A percentile compares a stretch with the other conserved stretches of the same genome.
phyloP scores from a whole-genome alignment of 2,888 invertebrate species.

The Bhutanitis thaidina region DNA sequence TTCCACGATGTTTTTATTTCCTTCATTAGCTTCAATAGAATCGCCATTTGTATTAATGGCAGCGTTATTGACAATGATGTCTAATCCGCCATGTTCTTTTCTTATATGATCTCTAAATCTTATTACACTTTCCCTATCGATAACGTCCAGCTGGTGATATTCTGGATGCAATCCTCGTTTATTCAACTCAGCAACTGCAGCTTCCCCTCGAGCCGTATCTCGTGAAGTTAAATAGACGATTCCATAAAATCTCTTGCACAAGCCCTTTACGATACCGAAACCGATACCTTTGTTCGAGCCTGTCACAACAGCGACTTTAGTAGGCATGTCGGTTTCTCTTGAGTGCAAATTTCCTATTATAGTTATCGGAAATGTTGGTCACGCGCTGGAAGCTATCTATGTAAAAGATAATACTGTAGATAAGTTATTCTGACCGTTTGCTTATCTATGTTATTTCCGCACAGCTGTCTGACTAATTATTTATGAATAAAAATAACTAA shows the following conservation, averaged over 20 bases:
- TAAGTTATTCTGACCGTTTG: too few species aligned
- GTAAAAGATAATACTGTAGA: too few species aligned
- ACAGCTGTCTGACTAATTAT: too few species aligned
- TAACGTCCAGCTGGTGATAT: constrained; percentile 84
- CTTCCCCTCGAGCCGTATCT: constrained; percentile 46
- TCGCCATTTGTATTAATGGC: constrained; percentile 75
- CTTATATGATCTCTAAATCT: constrained; percentile 78
- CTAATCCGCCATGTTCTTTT: constrained; percentile 82
- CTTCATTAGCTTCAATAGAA: constrained; percentile 35
- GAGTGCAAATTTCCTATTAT: too few species aligned
- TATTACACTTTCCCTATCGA: constrained; percentile 74
- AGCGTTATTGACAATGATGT: constrained; percentile 88
- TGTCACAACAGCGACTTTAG: constrained; percentile 31
- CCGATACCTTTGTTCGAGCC: constrained; percentile 84
- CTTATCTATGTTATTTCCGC: constrained; percentile 29
- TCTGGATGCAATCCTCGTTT: constrained; percentile 61
- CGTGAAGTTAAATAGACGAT: constrained; percentile 84
- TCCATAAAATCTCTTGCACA: constrained; percentile 81
- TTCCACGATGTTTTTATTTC: constrained; percentile 81
- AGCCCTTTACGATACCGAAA: constrained; percentile 77
- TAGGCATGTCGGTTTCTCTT: not conserved
- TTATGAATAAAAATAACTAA: too few species aligned
- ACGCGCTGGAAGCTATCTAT: too few species aligned
- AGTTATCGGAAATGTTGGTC: too few species aligned
- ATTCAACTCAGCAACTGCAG: constrained; percentile 73